These are phyloP conservation scores for Odocoileus hemionus DNA, from an alignment of 2,113 vertebrate species.

Conservation along the genomic window DNA sequence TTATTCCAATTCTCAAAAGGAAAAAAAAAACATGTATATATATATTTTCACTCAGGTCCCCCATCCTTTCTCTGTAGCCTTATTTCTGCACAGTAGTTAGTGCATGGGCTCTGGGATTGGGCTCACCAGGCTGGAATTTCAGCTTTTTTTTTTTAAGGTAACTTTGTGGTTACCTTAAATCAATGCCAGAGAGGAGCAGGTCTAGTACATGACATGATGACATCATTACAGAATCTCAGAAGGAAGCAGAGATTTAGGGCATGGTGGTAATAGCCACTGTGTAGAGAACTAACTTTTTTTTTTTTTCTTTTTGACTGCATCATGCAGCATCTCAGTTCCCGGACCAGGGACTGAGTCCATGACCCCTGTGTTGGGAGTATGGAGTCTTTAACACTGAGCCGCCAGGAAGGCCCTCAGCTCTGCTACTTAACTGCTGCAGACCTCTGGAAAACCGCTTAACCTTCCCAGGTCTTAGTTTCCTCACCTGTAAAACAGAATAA, in stretches of 20 bases:
- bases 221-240: neutral
- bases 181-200: neutral
- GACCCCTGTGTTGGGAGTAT: neutral
- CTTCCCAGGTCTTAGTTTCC: neutral
- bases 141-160: neutral
- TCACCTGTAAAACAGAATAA: neutral
- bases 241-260: neutral
- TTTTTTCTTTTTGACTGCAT: neutral
- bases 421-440: neutral
- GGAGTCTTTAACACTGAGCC: neutral
- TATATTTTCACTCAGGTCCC: neutral
- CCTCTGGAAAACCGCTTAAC: neutral
- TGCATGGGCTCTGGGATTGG: too few relatives aligned
- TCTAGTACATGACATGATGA: neutral
- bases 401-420: neutral
- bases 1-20: neutral
- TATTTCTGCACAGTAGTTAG: neutral
- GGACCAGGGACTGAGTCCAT: neutral
- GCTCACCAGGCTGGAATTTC: neutral
- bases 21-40: neutral
- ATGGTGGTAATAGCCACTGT: neutral
- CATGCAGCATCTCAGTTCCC: neutral
- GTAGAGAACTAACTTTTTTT: neutral
- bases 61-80: neutral
- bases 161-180: neutral